phyloP scores from a whole-genome alignment of 2,888 invertebrate genomes.

The Parelbella ahira region DNA sequence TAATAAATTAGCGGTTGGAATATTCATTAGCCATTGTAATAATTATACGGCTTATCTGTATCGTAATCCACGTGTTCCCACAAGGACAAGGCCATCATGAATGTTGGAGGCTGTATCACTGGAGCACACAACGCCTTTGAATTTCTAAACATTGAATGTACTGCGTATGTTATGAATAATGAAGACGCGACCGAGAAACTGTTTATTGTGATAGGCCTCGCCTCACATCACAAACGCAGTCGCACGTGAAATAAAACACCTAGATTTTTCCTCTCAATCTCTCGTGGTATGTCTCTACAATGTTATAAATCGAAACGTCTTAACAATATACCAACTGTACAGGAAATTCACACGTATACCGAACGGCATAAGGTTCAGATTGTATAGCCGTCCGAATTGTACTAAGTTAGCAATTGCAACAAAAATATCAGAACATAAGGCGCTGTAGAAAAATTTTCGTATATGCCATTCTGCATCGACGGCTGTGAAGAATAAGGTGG shows the following conservation, averaged over 20 bases:
- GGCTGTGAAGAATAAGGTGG: slow-evolving; percentile 53
- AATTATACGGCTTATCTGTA: too few species aligned
- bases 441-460: slow-evolving; percentile 26
- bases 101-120: too few species aligned
- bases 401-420: slow-evolving; percentile 42
- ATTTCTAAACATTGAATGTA: slow-evolving; percentile 12
- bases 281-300: slow-evolving; percentile 49
- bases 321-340: slow-evolving; percentile 38
- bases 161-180: slow-evolving; percentile 61
- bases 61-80: too few species aligned
- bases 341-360: slow-evolving; percentile 56
- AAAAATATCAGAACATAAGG: slow-evolving; percentile 36
- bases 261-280: slow-evolving; percentile 74
- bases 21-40: too few species aligned
- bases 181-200: slow-evolving; percentile 61
- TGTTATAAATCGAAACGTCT: slow-evolving; percentile 40
- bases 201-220: slow-evolving; percentile 72
- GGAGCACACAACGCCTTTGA: too few species aligned
- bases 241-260: slow-evolving; percentile 74
- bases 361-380: slow-evolving; percentile 43
- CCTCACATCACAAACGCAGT: slow-evolving; percentile 57
- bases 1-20: too few species aligned
- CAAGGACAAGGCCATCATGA: too few species aligned
- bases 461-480: slow-evolving; percentile 44
- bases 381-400: slow-evolving; percentile 43